Evolutionary conservation across 2,113 vertebrate genomes (phyloP).

Genomic region (Neogale vison): DNA sequence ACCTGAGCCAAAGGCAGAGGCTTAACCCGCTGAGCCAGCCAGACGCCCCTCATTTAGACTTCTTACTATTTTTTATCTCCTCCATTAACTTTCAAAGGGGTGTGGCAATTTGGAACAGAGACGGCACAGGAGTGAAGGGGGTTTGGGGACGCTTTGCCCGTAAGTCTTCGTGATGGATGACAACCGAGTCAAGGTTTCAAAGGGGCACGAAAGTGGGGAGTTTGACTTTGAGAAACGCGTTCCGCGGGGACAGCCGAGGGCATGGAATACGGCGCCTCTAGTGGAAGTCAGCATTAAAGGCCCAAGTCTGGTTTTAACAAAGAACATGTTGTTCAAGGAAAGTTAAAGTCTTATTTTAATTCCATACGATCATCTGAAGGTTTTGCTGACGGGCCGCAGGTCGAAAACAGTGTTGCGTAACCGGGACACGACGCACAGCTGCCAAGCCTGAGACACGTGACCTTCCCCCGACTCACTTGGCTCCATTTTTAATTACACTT

Average conservation of each 20-base stretch:
- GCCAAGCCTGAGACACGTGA: not conserved
- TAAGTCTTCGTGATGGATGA: fast-evolving
- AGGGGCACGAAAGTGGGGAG: not conserved
- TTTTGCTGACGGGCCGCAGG: fast-evolving
- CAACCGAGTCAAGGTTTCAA: not conserved
- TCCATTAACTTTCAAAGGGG: not conserved
- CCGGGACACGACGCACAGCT: not conserved
- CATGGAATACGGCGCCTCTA: fast-evolving
- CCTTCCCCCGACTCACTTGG: not conserved
- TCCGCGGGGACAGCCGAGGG: fast-evolving
- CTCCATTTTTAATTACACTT: not conserved
- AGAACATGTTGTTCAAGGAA: not conserved
- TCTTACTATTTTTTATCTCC: not conserved
- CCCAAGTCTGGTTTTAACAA: not conserved
- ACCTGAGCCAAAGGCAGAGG: no score
- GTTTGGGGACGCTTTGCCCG: fast-evolving
- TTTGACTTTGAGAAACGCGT: not conserved
- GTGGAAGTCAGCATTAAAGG: not conserved
- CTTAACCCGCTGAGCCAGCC: no score
- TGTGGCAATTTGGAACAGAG: not conserved
- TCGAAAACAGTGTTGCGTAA: fast-evolving
- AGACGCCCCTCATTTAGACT: not conserved
- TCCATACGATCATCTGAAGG: not conserved
- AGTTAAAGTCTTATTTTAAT: not conserved
- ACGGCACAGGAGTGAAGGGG: fast-evolving